These are phyloP conservation scores for Ooceraea biroi DNA, from an alignment of 1,140 invertebrate genomes.

Conservation along the genomic window DNA sequence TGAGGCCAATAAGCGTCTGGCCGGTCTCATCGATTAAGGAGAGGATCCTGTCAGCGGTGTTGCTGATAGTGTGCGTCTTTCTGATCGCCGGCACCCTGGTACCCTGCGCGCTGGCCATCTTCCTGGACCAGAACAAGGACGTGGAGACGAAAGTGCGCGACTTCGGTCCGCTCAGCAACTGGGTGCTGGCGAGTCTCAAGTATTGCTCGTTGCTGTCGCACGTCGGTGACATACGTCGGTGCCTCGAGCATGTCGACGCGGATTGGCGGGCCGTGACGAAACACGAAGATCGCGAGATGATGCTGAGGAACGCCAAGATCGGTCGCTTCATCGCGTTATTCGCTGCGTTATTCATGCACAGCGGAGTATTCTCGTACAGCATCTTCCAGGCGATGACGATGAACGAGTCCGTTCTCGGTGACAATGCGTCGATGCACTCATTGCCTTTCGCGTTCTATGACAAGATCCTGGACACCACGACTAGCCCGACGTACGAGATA, in stretches of 20 bases:
- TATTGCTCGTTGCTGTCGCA: slow-evolving; percentile 50
- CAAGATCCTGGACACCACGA: slow-evolving; percentile 25
- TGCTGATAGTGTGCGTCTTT: slow-evolving; percentile 33
- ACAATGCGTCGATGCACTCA: slow-evolving; percentile 13
- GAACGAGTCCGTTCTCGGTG: neutral
- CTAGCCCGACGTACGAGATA: slow-evolving; percentile 63
- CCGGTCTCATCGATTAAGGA: slow-evolving; percentile 25
- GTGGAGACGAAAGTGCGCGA: slow-evolving; percentile 24
- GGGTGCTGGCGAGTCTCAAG: slow-evolving; percentile 56
- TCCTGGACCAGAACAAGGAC: slow-evolving; percentile 37
- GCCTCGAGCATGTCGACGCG: slow-evolving; percentile 61
- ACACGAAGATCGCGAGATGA: slow-evolving; percentile 35
- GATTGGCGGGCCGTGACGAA: slow-evolving; percentile 63
- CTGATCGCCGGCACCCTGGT: slow-evolving; percentile 39
- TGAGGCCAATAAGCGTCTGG: slow-evolving; percentile 71
- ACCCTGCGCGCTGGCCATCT: slow-evolving; percentile 28
- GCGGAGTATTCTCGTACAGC: slow-evolving; percentile 48
- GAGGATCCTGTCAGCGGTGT: neutral
- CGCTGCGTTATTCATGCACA: slow-evolving; percentile 47
- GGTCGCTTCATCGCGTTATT: slow-evolving; percentile 40
- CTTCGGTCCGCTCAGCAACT: slow-evolving; percentile 60
- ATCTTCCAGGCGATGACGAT: slow-evolving; percentile 10
- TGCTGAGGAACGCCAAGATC: slow-evolving; percentile 52
- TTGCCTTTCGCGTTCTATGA: slow-evolving; percentile 54
- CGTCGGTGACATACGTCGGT: slow-evolving; percentile 49